Conservation (phyloP, 2,888 invertebrate genomes). For the Drosophila hamatofila region DNA sequence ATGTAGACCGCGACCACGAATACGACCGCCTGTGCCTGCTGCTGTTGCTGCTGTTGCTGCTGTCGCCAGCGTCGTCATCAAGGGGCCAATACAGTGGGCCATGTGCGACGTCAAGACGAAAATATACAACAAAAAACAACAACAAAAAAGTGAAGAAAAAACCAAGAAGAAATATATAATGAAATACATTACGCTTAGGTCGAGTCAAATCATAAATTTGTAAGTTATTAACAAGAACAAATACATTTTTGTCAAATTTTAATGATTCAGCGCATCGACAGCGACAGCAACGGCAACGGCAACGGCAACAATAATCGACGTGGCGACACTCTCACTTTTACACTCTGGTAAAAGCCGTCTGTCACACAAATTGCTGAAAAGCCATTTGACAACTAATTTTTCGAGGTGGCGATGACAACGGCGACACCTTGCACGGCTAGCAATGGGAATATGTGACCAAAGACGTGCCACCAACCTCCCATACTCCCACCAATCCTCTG, state of each 20-base stretch:
- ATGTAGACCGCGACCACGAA: conserved; percentile 23
- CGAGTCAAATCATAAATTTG: conserved; percentile 64
- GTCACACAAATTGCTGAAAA: conserved; percentile 67
- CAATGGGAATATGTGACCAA: conserved; percentile 10
- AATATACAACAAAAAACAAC: conserved; percentile 14
- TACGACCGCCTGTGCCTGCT: background rate
- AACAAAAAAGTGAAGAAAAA: background rate
- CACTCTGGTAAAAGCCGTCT: conserved; percentile 70
- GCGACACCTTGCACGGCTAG: conserved; percentile 63
- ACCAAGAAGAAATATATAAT: background rate
- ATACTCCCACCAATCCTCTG: background rate
- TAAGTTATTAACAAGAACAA: conserved; percentile 62
- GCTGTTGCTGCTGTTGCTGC: conserved; percentile 13
- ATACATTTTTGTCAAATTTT: conserved; percentile 51
- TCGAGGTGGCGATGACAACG: conserved; percentile 60
- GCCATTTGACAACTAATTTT: conserved; percentile 74
- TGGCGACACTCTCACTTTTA: conserved; percentile 61
- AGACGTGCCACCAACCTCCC: background rate
- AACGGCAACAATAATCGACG: conserved; percentile 8
- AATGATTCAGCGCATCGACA: conserved; percentile 46
- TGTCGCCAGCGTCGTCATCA: conserved; percentile 39
- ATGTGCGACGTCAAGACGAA: conserved; percentile 25
- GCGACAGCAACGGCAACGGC: conserved; percentile 4
- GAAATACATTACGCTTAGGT: conserved; percentile 8
- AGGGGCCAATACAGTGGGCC: conserved; percentile 44